Conservation (phyloP, 2,797 vertebrate genomes). For the Eidolon dupreanum region DNA sequence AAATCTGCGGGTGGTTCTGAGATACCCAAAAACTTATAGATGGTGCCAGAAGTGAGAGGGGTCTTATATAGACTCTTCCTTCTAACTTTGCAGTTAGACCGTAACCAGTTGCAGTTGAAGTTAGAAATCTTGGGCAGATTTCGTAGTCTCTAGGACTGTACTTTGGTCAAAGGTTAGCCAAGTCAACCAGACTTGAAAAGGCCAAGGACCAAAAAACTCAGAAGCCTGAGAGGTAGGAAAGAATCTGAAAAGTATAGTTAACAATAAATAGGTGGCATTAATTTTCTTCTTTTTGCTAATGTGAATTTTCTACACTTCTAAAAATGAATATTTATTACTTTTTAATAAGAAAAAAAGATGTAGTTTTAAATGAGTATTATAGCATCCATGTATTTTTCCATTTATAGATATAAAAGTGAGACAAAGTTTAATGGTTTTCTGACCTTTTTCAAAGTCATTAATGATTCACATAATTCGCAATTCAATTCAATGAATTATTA, state of each 20-base stretch:
- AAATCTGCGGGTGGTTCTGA: background rate
- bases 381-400: background rate
- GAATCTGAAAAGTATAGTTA: background rate
- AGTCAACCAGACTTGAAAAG: background rate
- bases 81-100: background rate
- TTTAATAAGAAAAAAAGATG: slow-evolving; percentile 29
- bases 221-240: background rate
- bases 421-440: slow-evolving; percentile 46
- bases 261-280: background rate
- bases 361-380: slow-evolving; percentile 6
- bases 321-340: background rate
- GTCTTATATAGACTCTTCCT: background rate
- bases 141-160: background rate
- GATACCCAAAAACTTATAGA: background rate
- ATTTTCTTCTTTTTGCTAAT: slow-evolving; percentile 25
- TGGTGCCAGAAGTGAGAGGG: background rate
- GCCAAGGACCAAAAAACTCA: background rate
- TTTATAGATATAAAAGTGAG: slow-evolving; percentile 25
- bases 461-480: slow-evolving; percentile 55
- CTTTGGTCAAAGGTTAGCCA: background rate
- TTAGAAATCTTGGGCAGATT: background rate
- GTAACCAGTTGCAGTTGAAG: background rate
- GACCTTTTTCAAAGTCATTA: slow-evolving; percentile 53
- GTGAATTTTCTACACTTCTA: slow-evolving; percentile 1
- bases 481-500: slow-evolving; percentile 47